Evolutionary conservation across 2,113 vertebrate species (phyloP).

Genomic region (Cinclus mexicanus): DNA sequence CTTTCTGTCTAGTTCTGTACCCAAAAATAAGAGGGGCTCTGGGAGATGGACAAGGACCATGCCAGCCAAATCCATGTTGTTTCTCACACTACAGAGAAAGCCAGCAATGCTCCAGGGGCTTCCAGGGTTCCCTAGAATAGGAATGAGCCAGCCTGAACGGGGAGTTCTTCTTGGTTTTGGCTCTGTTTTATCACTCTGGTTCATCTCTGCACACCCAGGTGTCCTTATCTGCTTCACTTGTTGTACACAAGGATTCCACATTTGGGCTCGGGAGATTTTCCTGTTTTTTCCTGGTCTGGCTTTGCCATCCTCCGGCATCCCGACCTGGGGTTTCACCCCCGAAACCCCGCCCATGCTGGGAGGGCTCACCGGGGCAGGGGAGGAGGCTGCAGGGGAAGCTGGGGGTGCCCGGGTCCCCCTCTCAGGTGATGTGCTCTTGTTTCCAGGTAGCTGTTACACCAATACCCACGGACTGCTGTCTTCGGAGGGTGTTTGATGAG

Average conservation of each 20-base stretch:
- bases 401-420: background rate
- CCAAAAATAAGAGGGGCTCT: background rate
- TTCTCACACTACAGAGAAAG: accelerated
- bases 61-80: too few relatives aligned
- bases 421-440: accelerated
- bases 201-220: accelerated
- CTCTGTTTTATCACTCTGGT: background rate
- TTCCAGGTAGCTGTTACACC: background rate
- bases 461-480: accelerated
- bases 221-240: too few relatives aligned
- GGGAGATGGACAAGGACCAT: background rate
- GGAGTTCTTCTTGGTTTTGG: background rate
- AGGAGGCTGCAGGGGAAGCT: too few relatives aligned
- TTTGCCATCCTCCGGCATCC: background rate
- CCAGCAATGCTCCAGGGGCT: background rate
- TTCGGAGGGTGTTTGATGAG: accelerated
- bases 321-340: accelerated
- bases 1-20: background rate
- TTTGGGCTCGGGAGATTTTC: accelerated
- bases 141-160: accelerated
- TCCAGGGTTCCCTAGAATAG: too few relatives aligned
- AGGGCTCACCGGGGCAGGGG: background rate
- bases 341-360: accelerated
- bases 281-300: accelerated
- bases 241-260: background rate